Conservation (phyloP, 1,140 invertebrate species). For the Leptopilina boulardi region DNA sequence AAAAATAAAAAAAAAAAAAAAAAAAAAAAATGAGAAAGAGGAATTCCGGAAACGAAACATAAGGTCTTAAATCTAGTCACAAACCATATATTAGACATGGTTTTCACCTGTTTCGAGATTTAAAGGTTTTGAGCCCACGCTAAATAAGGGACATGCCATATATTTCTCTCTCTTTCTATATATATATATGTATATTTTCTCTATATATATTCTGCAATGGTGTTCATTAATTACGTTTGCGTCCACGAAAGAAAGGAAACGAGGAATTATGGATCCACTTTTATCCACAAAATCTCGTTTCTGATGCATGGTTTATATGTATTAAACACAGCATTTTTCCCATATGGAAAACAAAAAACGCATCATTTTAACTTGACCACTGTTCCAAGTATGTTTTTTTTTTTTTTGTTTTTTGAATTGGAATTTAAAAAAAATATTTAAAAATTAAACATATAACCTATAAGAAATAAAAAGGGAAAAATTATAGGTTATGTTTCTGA, state of each 20-base stretch:
- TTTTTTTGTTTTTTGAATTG: too few species aligned
- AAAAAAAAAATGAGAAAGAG: background rate
- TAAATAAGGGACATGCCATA: conserved; percentile 63
- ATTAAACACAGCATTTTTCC: background rate
- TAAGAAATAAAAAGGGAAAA: too few species aligned
- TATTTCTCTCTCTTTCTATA: conserved; percentile 67
- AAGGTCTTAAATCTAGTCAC: conserved; percentile 5
- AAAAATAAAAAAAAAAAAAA: too few species aligned
- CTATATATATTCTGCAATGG: conserved; percentile 59
- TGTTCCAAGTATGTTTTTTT: too few species aligned
- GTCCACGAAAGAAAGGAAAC: conserved; percentile 58
- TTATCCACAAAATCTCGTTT: conserved; percentile 65
- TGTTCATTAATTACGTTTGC: conserved; percentile 71
- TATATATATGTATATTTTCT: too few species aligned
- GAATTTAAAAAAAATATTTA: too few species aligned
- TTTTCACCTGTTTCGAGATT: conserved; percentile 58
- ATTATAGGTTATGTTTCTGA: too few species aligned
- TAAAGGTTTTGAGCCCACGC: conserved; percentile 45
- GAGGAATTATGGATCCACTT: conserved; percentile 69
- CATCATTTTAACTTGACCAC: background rate
- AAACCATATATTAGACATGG: conserved; percentile 49
- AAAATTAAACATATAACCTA: too few species aligned
- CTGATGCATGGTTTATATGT: background rate
- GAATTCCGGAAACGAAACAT: background rate
- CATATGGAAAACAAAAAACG: background rate